Percentiles rank a stretch among this genome's conserved stretches.
Conservation (phyloP, 2,797 vertebrate genomes). For the Lemur catta region DNA sequence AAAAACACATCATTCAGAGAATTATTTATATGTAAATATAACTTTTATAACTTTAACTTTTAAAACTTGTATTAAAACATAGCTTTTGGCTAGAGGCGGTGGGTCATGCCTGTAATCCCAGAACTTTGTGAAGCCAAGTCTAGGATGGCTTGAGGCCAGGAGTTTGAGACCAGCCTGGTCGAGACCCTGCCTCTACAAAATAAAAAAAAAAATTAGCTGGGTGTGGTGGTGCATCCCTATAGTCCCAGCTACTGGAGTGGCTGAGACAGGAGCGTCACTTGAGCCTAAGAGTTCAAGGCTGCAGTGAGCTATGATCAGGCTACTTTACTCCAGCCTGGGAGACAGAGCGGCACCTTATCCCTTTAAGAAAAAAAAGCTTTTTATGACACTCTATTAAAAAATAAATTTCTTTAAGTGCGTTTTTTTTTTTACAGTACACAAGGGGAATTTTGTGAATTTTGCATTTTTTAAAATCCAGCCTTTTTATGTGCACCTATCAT, state of each 20-base stretch:
- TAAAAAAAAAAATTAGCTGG: background rate
- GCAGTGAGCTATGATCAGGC: background rate
- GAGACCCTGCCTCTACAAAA: background rate
- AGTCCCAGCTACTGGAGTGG: background rate
- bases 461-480: background rate
- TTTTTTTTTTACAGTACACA: background rate
- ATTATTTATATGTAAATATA: background rate
- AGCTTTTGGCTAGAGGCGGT: background rate
- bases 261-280: background rate
- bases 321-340: background rate
- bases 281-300: background rate
- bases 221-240: background rate
- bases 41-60: background rate
- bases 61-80: background rate
- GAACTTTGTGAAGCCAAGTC: background rate
- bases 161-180: background rate
- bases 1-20: background rate
- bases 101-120: background rate
- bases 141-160: background rate
- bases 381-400: background rate
- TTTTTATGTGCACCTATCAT: background rate
- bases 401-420: background rate
- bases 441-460: background rate
- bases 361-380: background rate
- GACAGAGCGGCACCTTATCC: background rate